Conservation (phyloP, 2,888 invertebrate genomes). For the Lordiphosa andalusiaca region DNA sequence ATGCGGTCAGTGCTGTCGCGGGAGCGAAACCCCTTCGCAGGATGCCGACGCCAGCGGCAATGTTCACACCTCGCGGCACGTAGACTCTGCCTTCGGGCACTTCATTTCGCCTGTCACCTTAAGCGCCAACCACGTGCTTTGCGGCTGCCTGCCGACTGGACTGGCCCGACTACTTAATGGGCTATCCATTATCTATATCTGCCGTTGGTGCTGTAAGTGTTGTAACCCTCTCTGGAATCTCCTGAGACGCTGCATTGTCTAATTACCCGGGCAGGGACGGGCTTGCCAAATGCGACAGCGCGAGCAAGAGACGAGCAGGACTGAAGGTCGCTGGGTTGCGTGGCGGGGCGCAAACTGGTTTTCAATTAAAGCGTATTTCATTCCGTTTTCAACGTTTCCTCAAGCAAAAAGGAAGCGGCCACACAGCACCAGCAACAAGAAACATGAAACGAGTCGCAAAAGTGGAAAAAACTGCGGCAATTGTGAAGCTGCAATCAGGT, state of each 20-base stretch:
- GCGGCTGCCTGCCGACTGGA: conserved; percentile 8
- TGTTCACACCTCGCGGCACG: conserved; percentile 46
- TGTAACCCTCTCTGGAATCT: conserved; percentile 30
- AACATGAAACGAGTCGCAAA: conserved; percentile 18
- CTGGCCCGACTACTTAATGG: conserved; percentile 38
- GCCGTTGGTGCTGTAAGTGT: conserved; percentile 11
- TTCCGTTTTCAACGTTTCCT: conserved; percentile 27
- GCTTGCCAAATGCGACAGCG: conserved; percentile 5
- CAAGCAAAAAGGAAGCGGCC: conserved; percentile 13
- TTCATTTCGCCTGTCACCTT: conserved; percentile 26
- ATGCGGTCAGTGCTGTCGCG: conserved; percentile 32
- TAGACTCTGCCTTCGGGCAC: conserved; percentile 20
- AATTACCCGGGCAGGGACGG: conserved; percentile 43
- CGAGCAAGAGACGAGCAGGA: conserved; percentile 7
- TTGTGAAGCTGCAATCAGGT: conserved; percentile 65
- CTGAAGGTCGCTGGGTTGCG: conserved; percentile 4
- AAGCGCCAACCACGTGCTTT: conserved; percentile 41
- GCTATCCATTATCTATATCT: conserved; percentile 44
- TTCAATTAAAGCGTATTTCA: conserved; percentile 59
- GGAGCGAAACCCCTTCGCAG: conserved; percentile 8
- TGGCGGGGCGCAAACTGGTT: conserved; percentile 51
- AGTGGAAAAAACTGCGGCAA: conserved; percentile 9
- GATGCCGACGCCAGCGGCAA: conserved; percentile 1
- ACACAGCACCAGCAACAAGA: conserved; percentile 16
- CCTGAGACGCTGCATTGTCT: conserved; percentile 31